A percentile compares a stretch with the other conserved stretches of the same genome.
phyloP scores from a whole-genome alignment of 2,888 invertebrate genomes.

The Lamellibrachia columna region DNA sequence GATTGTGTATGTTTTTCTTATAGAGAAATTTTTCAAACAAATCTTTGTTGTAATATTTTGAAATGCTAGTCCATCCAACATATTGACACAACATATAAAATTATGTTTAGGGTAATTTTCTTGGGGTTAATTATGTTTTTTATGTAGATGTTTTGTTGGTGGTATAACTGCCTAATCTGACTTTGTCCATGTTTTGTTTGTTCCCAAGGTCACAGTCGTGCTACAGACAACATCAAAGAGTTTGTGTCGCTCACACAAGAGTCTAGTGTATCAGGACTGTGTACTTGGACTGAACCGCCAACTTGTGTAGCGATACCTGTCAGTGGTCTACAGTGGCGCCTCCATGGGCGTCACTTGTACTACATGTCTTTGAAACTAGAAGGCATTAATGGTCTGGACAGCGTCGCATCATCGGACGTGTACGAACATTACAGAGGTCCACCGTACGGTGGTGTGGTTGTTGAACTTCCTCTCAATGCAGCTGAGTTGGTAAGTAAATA shows the following conservation, averaged over 20 bases:
- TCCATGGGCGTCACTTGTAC: not conserved
- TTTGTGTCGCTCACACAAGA: not conserved
- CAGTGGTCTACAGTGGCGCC: not conserved
- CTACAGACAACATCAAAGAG: not conserved
- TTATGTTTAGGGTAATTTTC: too few relatives aligned
- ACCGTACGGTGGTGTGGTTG: not conserved
- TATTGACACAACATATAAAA: too few relatives aligned
- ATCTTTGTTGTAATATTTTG: too few relatives aligned
- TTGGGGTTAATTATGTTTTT: too few relatives aligned
- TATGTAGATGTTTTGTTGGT: too few relatives aligned
- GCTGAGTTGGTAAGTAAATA: not conserved
- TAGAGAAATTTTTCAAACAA: too few relatives aligned
- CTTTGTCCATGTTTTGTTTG: not conserved
- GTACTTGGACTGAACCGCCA: not conserved
- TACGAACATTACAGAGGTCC: not conserved
- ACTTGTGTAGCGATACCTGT: not conserved
- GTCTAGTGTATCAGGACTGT: not conserved
- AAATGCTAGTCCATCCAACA: too few relatives aligned
- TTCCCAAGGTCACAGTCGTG: not conserved
- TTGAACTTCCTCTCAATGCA: not conserved
- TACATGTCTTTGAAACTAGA: not conserved
- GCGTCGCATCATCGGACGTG: not conserved
- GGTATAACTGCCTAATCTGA: too few relatives aligned
- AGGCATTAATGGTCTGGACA: not conserved
- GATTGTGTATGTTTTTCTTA: too few relatives aligned